phyloP scores from a whole-genome alignment of 1,140 invertebrate species.

The Drosophila orena region DNA sequence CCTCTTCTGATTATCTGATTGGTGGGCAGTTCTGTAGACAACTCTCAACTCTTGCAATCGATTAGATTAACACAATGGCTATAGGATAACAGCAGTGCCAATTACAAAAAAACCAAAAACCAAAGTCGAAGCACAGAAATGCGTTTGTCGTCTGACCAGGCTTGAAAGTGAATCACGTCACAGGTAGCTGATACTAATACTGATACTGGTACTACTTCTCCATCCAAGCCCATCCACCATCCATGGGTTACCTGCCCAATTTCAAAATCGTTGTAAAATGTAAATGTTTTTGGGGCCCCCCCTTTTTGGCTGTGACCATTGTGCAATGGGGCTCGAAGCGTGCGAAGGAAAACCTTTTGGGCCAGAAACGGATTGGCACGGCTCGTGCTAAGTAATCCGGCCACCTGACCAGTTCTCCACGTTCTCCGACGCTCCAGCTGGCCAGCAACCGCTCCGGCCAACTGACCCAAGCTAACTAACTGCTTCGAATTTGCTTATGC shows the following conservation, averaged over 20 bases:
- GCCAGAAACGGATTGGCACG: constrained; percentile 31
- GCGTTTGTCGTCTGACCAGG: constrained; percentile 9
- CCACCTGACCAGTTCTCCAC: constrained; percentile 4
- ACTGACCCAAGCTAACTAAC: constrained; percentile 55
- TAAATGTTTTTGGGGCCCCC: constrained; percentile 42
- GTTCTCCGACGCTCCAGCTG: constrained; percentile 3
- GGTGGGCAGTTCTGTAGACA: constrained; percentile 28
- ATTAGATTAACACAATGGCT: constrained; percentile 53
- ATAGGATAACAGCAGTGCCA: constrained; percentile 12
- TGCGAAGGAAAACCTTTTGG: constrained; percentile 39
- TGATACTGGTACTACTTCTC: background rate
- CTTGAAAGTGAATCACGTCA: constrained; percentile 28
- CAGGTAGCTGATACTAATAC: constrained; percentile 19
- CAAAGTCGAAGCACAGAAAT: constrained; percentile 15
- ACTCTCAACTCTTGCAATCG: constrained; percentile 19
- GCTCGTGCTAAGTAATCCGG: constrained; percentile 34
- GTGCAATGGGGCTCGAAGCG: constrained; percentile 40
- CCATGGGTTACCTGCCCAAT: constrained; percentile 5
- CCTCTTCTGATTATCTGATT: constrained; percentile 44
- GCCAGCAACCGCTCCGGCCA: constrained; percentile 5
- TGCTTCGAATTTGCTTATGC: constrained; percentile 46
- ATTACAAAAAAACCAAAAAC: background rate
- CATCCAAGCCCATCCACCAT: background rate
- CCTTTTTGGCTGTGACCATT: constrained; percentile 15
- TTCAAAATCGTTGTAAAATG: constrained; percentile 54